Base-by-base conservation (phyloP, 2,888 invertebrate genomes). In the Lacanobia oleracea region DNA sequence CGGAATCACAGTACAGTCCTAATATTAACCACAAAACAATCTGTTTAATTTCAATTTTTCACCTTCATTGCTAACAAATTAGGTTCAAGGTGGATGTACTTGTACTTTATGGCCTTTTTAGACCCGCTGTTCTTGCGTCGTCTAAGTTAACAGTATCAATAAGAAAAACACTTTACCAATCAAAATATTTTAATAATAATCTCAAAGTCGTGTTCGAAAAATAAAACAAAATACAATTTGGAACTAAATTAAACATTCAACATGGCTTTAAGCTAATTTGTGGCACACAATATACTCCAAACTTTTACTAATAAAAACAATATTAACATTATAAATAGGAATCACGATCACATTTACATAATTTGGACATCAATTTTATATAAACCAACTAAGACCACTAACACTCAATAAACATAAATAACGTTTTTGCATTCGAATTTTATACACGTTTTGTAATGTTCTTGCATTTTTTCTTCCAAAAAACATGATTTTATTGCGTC, bases 141-240 rank as follows among this genome's bases (percentile, higher is more conserved):
- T 40, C 40, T 10, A 40, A 40, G 10, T 14, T n/a, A 4, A 3
- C 1, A 14, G 14, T 37, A 48, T 21, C 3, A 67, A 67, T 54
- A 56, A 67, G 56, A 72, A 43, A 50, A 18, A 43, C 9, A 37
- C 4, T 12, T 18, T n/a, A 53, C 21, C 56, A 61, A 54, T 72
- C 10, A 72, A 64, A 72, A 54, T 68, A 54, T 45, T 81, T 79
- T 77, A 76, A 51, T 79, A 67, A 37, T 70, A n/a, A 53, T 61
- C 43, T 65, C 40, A 54, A 56, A 23, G 9, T 65, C 4, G 53
- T 70, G 53, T 57, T 48, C n/a, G 1, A 75, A 65, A 80, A 65
- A 3, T 65, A 53, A 57, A 33, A 27, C n/a, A 45, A 43, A 56
- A 51, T 48, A 51, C 16, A 33, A 53, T 54, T 57, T 16, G 2